Conservation (phyloP, 2,888 invertebrate genomes). For the Meandrusa payeni region DNA sequence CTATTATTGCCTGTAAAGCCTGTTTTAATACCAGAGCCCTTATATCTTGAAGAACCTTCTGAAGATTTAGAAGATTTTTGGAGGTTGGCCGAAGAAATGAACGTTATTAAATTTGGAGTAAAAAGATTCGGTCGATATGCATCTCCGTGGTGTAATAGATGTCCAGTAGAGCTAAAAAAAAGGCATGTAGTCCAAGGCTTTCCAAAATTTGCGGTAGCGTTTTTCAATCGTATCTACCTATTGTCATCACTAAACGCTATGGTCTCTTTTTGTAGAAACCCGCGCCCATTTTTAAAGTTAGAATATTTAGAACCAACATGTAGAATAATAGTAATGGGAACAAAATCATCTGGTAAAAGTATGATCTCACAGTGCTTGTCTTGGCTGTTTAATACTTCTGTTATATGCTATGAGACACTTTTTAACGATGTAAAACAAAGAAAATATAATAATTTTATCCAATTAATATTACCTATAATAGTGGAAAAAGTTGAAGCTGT, state of each 20-base stretch:
- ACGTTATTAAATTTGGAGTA: conserved; percentile 44
- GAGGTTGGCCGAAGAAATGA: conserved; percentile 48
- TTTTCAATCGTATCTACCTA: conserved; percentile 83
- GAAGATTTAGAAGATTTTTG: conserved; percentile 68
- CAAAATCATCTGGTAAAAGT: conserved; percentile 81
- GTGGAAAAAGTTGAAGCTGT: conserved; percentile 60
- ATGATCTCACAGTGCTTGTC: conserved; percentile 78
- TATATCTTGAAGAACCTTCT: conserved; percentile 54
- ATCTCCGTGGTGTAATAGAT: conserved; percentile 81
- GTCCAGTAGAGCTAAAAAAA: conserved; percentile 83
- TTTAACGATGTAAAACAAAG: conserved; percentile 43
- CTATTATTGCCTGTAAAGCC: conserved; percentile 47
- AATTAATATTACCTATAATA: conserved; percentile 61
- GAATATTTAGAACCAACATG: conserved; percentile 81
- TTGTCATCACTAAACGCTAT: conserved; percentile 74
- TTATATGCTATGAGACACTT: conserved; percentile 57
- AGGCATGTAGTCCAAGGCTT: conserved; percentile 75
- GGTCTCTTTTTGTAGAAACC: conserved; percentile 81
- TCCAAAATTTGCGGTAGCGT: conserved; percentile 77
- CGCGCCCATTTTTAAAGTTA: conserved; percentile 80
- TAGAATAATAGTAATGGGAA: conserved; percentile 82
- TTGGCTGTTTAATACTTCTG: conserved; percentile 69
- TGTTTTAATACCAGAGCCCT: conserved; percentile 61
- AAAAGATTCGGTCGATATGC: conserved; percentile 56
- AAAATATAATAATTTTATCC: conserved; percentile 48